A percentile compares a stretch with the other conserved stretches of the same genome.
Conservation (phyloP, 2,113 vertebrate genomes). For the Leucopsar rothschildi region DNA sequence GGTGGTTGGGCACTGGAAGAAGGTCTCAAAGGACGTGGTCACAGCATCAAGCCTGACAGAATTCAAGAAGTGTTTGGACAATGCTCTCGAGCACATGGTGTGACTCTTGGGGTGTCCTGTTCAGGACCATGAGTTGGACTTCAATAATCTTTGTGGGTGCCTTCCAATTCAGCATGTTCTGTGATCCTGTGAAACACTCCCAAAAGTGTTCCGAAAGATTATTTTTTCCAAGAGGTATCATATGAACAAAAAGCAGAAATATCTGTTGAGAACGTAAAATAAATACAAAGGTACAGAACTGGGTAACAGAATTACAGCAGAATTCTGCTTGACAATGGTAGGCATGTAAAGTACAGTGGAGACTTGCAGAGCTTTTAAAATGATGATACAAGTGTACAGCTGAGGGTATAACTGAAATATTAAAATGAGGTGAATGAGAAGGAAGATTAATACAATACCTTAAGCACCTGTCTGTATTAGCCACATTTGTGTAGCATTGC, state of each 20-base stretch:
- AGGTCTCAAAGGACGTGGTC: too few species aligned
- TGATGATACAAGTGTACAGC: accelerated
- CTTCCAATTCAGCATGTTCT: not conserved
- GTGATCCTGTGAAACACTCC: not conserved
- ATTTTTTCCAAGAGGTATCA: not conserved
- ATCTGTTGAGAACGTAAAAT: not conserved
- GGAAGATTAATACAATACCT: not conserved
- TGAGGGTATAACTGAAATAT: not conserved
- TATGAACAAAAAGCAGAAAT: not conserved
- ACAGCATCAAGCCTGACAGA: not conserved
- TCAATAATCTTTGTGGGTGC: not conserved
- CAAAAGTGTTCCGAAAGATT: not conserved
- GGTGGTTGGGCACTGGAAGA: not conserved
- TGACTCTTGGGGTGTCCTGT: not conserved
- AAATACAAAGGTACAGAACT: not conserved
- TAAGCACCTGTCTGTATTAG: not conserved
- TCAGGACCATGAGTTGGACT: not conserved
- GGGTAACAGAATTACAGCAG: not conserved
- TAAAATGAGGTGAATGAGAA: not conserved
- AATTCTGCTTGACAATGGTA: not conserved
- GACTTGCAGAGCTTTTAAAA: not conserved
- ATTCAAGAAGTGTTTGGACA: not conserved
- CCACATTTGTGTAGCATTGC: not conserved
- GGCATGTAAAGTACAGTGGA: not conserved
- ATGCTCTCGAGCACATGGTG: too few species aligned